Evolutionary conservation across 1,140 invertebrate genomes (phyloP).

Genomic region (Ceratosolen solmsi): DNA sequence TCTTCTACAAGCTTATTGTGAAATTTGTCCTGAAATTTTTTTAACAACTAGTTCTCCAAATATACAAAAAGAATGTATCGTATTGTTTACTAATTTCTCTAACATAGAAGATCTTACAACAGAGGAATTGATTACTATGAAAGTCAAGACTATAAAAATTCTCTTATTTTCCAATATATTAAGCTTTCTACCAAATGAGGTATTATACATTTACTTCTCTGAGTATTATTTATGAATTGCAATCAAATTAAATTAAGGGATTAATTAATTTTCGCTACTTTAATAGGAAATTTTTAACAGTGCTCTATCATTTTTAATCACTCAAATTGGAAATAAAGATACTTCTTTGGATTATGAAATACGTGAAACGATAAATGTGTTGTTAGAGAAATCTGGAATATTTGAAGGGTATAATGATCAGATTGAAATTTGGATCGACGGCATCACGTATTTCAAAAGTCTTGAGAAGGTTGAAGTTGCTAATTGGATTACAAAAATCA

Average conservation of each 20-base stretch:
- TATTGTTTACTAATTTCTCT: constrained; percentile 59
- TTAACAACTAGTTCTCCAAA: constrained; percentile 61
- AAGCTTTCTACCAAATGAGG: constrained; percentile 74
- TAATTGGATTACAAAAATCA: constrained; percentile 62
- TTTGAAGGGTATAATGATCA: constrained; percentile 79
- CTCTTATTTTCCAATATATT: constrained; percentile 76
- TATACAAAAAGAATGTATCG: constrained; percentile 61
- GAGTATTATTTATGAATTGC: too few species aligned
- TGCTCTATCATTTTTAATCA: constrained; percentile 74
- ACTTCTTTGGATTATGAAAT: constrained; percentile 47
- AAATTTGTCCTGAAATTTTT: constrained; percentile 74
- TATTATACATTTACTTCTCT: too few species aligned
- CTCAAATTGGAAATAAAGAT: constrained; percentile 58
- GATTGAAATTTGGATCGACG: constrained; percentile 80
- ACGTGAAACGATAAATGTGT: constrained; percentile 68
- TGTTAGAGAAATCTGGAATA: constrained; percentile 77
- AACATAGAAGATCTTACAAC: constrained; percentile 55
- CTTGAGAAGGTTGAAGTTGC: constrained; percentile 59
- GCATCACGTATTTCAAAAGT: constrained; percentile 63
- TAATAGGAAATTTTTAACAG: constrained; percentile 74
- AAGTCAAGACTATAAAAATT: constrained; percentile 79
- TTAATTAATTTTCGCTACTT: constrained; percentile 31
- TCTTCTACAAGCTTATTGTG: constrained; percentile 75
- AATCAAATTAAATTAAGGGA: too few species aligned
- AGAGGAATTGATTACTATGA: constrained; percentile 71